Evolutionary conservation across 2,797 vertebrate species (phyloP), one percentile per base, ranked within the genome.

Genomic region (Pipistrellus kuhlii): DNA sequence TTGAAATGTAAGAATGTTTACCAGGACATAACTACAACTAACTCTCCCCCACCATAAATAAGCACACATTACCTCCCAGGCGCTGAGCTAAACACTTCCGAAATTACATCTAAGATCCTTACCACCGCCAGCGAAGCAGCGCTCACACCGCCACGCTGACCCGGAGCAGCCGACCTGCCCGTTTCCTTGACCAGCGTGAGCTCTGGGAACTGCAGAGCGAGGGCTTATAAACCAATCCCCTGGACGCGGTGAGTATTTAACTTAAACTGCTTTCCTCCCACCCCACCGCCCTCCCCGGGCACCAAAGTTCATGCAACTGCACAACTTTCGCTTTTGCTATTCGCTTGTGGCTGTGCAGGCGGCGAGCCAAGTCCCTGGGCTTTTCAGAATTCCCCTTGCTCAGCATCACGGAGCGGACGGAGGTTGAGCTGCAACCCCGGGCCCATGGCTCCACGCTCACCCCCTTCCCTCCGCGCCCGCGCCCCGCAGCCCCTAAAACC

Each of bases 381-480:
- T 64, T 69, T 2, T 30, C 3, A 35, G 38, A n/a, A 55, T 9
- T 2, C 13, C n/a, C 15, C 25, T 14, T 1, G 59, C 77, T 66
- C 71, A 5, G 82, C 15, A 27, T 12, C 35, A 1, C 0, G 71
- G 17, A 5, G 6, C 32, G 10, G 6, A 15, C 5, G 1, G 23
- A 0, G 53, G 72, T 21, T 2, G 51, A 6, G 78, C 30, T 12
- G 81, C 53, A 53, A 32, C 57, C 30, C n/a, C 55, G 41, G 59
- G 41, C 73, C 51, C 69, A 8, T 25, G n/a, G 80, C 18, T 44
- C 55, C 68, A 4, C 53, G 59, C 27, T 23, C 2, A 4, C 1
- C n/a, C 7, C 12, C 18, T 11, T 21, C 27, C 20, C 71, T 30
- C 73, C 1, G 35, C 3, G 20, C 4, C 44, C 48, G 17, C 30